Conservation (phyloP, 2,797 vertebrate species). For the Podargus strigoides region DNA sequence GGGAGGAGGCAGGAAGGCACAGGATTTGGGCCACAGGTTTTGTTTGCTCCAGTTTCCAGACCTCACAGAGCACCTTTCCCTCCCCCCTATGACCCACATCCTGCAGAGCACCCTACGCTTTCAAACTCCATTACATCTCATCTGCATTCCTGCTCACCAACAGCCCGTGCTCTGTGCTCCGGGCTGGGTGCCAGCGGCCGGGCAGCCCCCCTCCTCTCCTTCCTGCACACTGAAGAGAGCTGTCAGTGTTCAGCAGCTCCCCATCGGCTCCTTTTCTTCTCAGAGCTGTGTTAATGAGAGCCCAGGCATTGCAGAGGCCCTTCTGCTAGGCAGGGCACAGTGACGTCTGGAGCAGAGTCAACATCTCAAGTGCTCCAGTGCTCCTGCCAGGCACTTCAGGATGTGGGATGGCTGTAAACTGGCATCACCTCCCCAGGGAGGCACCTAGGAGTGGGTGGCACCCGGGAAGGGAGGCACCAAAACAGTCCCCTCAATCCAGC, state of each 20-base stretch:
- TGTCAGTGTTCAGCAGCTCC: neutral
- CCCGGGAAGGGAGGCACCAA: neutral
- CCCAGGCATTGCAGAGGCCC: neutral
- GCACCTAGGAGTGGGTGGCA: neutral
- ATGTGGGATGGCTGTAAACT: neutral
- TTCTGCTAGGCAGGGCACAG: neutral
- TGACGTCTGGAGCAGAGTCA: neutral
- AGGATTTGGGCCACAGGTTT: neutral
- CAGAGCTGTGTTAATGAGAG: neutral
- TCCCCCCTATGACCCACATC: neutral
- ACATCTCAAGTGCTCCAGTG: neutral
- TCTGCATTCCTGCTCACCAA: conserved; percentile 23
- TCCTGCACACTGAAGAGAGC: neutral
- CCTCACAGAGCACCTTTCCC: neutral
- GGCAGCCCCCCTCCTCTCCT: neutral
- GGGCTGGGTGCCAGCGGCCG: neutral
- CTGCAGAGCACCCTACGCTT: neutral
- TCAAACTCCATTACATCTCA: conserved; percentile 34
- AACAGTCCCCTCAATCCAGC: neutral
- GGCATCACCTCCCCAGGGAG: neutral
- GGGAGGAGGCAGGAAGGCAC: neutral
- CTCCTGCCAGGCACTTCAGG: neutral
- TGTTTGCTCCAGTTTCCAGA: neutral
- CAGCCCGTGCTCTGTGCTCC: neutral
- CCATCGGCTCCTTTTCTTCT: neutral